These are phyloP conservation scores for Zele albiditarsus DNA, from an alignment of 2,888 invertebrate species.

Conservation along the genomic window DNA sequence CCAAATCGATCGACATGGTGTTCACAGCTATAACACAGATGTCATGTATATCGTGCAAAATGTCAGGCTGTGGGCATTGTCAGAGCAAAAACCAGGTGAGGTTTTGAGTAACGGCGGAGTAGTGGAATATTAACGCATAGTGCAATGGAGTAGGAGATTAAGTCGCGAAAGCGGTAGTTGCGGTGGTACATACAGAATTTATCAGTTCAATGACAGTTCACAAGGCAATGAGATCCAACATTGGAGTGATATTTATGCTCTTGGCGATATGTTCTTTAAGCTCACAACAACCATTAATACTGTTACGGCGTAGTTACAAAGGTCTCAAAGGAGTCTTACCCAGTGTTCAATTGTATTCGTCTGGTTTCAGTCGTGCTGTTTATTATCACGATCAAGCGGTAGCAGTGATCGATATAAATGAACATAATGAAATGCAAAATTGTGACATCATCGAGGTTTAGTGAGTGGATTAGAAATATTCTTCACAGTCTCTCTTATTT, in stretches of 20 bases:
- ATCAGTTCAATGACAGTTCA: constrained; percentile 35
- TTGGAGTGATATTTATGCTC: constrained; percentile 46
- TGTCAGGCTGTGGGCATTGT: background rate
- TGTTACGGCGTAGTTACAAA: constrained; percentile 59
- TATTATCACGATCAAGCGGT: constrained; percentile 89
- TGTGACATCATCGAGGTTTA: constrained; percentile 90
- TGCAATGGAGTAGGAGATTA: constrained; percentile 42
- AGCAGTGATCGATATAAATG: constrained; percentile 85
- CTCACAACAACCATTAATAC: constrained; percentile 56
- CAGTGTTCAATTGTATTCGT: constrained; percentile 28
- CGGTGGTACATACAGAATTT: constrained; percentile 21
- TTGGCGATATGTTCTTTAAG: constrained; percentile 43
- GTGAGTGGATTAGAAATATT: constrained; percentile 77
- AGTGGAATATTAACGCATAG: background rate
- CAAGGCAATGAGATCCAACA: constrained; percentile 47
- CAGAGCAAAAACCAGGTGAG: background rate
- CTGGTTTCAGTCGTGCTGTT: constrained; percentile 70
- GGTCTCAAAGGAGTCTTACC: constrained; percentile 56
- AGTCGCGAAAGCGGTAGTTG: constrained; percentile 24
- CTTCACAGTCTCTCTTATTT: background rate
- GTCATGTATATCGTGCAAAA: background rate
- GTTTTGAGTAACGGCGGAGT: background rate
- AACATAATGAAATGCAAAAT: constrained; percentile 80
- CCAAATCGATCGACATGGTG: constrained; percentile 22
- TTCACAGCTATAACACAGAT: background rate